A percentile compares a stretch with the other conserved stretches of the same genome.
Conservation (phyloP, 92 coral and sea anemone species). For the Epizoanthus stellaris region DNA sequence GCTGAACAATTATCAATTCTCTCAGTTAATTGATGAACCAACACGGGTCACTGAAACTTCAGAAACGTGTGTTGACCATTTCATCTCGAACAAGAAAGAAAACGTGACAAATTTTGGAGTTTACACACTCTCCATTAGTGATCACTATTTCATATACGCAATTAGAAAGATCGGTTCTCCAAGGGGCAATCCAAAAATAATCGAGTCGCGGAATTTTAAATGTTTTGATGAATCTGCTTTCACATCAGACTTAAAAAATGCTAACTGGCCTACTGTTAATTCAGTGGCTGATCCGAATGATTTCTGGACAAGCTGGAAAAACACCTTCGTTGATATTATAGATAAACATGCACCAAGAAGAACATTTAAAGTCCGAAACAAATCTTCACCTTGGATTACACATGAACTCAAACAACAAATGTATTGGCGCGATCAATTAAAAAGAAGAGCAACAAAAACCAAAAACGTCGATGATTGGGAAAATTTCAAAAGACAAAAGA, state of each 20-base stretch:
- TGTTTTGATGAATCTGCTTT: slow-evolving; percentile 30
- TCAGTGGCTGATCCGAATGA: not conserved
- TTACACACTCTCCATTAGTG: slow-evolving; percentile 48
- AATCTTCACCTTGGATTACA: slow-evolving; percentile 33
- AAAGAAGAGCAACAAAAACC: slow-evolving; percentile 25
- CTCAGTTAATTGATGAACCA: slow-evolving; percentile 47
- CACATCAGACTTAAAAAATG: slow-evolving; percentile 16
- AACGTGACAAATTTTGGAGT: too few relatives aligned
- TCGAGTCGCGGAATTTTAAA: slow-evolving; percentile 50
- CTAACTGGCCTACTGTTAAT: not conserved
- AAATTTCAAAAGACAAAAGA: slow-evolving; percentile 1
- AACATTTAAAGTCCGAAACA: slow-evolving; percentile 15
- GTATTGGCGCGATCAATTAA: slow-evolving; percentile 26
- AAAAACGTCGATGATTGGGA: slow-evolving; percentile 22
- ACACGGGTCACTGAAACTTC: slow-evolving; percentile 39
- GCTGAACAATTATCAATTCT: slow-evolving; percentile 34
- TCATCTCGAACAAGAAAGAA: slow-evolving; percentile 4
- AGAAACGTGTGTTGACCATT: slow-evolving; percentile 22
- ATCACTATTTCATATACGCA: too few relatives aligned
- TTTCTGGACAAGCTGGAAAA: not conserved
- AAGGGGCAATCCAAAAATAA: too few relatives aligned
- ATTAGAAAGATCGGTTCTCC: too few relatives aligned
- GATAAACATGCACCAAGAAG: slow-evolving; percentile 44
- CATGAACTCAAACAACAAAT: slow-evolving; percentile 21
- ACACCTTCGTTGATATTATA: not conserved